Conservation (phyloP, 1,140 invertebrate genomes). For the Trypoxylus dichotomus region DNA sequence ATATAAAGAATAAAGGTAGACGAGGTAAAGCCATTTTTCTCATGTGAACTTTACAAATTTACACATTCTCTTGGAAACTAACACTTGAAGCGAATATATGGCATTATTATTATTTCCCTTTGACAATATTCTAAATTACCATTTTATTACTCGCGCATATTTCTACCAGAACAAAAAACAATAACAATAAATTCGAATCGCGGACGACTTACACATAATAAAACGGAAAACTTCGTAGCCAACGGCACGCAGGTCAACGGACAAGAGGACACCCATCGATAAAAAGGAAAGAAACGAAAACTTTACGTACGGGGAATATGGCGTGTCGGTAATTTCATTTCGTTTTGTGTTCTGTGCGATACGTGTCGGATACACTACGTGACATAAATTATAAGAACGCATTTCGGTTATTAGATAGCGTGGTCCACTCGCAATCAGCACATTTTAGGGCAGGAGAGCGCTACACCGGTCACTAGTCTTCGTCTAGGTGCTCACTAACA, state of each 20-base stretch:
- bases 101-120: background rate
- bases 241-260: background rate
- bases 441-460: background rate
- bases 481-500: background rate
- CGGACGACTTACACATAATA: background rate
- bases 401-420: slow-evolving; percentile 15
- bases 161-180: background rate
- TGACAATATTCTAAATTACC: background rate
- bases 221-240: background rate
- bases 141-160: background rate
- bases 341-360: background rate
- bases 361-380: background rate
- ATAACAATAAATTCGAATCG: background rate
- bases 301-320: background rate
- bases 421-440: background rate
- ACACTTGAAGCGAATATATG: background rate
- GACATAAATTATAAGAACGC: slow-evolving; percentile 10
- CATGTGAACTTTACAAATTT: too few species aligned
- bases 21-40: too few species aligned
- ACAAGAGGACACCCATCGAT: background rate
- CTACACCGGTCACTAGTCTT: background rate
- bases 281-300: background rate
- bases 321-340: background rate
- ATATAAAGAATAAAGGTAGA: too few species aligned
- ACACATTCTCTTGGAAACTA: too few species aligned